Percentiles rank a stretch among this genome's conserved stretches.
These are phyloP conservation scores for Drosophila mimetica DNA, from an alignment of 2,888 invertebrate genomes.

Conservation along the genomic window DNA sequence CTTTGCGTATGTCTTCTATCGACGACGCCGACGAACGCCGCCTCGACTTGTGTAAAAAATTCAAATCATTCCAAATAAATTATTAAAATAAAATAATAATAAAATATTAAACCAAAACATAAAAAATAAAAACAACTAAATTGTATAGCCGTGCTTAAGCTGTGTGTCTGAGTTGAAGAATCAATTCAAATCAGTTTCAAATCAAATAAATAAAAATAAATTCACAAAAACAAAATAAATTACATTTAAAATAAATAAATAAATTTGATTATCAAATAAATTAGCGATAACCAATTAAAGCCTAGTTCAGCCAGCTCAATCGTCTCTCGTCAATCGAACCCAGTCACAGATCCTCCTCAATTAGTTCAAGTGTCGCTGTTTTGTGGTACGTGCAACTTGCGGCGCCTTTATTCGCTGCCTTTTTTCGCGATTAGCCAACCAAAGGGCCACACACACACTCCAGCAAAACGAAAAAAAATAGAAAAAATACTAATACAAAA, in stretches of 20 bases:
- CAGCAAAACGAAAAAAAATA: slow-evolving; percentile 1
- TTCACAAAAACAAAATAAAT: slow-evolving; percentile 14
- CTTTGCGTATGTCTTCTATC: slow-evolving; percentile 75
- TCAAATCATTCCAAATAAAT: slow-evolving; percentile 50
- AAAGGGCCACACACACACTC: slow-evolving; percentile 49
- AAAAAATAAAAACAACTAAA: slow-evolving; percentile 12
- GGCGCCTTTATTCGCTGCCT: slow-evolving; percentile 50
- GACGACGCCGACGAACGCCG: slow-evolving; percentile 69
- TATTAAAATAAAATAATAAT: slow-evolving; percentile 37
- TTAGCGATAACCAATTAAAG: slow-evolving; percentile 21
- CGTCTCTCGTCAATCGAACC: slow-evolving; percentile 24
- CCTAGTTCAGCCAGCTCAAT: slow-evolving; percentile 44
- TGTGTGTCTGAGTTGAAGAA: slow-evolving; percentile 44
- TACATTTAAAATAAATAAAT: slow-evolving; percentile 22
- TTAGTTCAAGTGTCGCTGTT: slow-evolving; percentile 55
- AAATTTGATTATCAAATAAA: slow-evolving; percentile 19
- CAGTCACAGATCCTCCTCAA: slow-evolving; percentile 48
- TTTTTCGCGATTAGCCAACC: slow-evolving; percentile 70
- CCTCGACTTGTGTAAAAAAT: slow-evolving; percentile 76
- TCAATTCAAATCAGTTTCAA: slow-evolving; percentile 31
- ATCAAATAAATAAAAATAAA: slow-evolving; percentile 25
- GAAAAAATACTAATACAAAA: slow-evolving; percentile 9
- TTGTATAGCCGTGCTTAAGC: slow-evolving; percentile 54
- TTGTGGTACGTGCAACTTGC: slow-evolving; percentile 70
- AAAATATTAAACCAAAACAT: slow-evolving; percentile 10